Conservation (phyloP, 2,888 invertebrate species). For the Tipula confusa region DNA sequence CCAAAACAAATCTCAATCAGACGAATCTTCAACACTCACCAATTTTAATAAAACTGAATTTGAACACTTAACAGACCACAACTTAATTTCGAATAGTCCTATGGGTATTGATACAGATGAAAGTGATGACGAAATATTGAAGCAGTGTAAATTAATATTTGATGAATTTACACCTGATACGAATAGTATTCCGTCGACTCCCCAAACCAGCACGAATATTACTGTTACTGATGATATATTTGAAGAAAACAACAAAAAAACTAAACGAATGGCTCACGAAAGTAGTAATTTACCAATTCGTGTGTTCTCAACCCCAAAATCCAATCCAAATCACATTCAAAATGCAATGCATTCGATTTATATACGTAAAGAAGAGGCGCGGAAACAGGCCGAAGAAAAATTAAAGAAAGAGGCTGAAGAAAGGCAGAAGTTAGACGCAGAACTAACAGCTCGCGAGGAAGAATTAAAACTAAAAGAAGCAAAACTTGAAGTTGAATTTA, state of each 20-base stretch:
- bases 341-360: conserved; percentile 54
- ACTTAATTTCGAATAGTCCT: conserved; percentile 38
- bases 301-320: conserved; percentile 46
- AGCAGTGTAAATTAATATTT: conserved; percentile 82
- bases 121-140: conserved; percentile 63
- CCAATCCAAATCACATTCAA: conserved; percentile 53
- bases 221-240: background rate
- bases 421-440: conserved; percentile 36
- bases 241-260: conserved; percentile 46
- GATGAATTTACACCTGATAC: conserved; percentile 58
- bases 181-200: background rate
- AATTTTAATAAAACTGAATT: conserved; percentile 43
- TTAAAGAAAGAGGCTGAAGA: conserved; percentile 36
- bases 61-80: conserved; percentile 48
- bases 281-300: conserved; percentile 51
- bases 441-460: conserved; percentile 39
- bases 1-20: conserved; percentile 37
- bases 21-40: conserved; percentile 39
- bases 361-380: conserved; percentile 43
- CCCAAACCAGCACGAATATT: background rate
- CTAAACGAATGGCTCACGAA: conserved; percentile 71
- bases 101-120: conserved; percentile 39
- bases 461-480: conserved; percentile 38
- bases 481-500: conserved; percentile 44
- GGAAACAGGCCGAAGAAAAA: conserved; percentile 42